These are phyloP conservation scores for Eucera pruinosa DNA, from an alignment of 2,888 invertebrate genomes.

Conservation along the genomic window DNA sequence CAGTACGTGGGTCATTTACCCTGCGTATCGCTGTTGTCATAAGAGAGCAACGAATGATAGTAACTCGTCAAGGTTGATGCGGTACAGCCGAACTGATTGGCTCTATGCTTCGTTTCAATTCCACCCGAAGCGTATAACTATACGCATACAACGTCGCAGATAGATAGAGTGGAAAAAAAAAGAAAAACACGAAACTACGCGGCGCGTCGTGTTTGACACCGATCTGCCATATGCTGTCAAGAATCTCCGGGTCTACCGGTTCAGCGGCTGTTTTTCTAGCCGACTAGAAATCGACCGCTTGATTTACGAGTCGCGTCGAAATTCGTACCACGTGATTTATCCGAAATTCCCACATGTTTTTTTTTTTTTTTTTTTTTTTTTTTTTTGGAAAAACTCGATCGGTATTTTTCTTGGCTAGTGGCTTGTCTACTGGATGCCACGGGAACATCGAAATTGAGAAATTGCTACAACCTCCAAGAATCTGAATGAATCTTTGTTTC, in stretches of 20 bases:
- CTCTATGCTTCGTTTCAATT: not conserved
- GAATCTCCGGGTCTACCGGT: constrained; percentile 6
- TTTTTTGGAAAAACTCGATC: too few species aligned
- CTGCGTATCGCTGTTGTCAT: too few species aligned
- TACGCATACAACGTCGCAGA: not conserved
- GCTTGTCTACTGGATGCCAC: not conserved
- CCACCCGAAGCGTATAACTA: not conserved
- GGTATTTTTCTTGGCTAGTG: constrained; percentile 11
- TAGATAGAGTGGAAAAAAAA: not conserved
- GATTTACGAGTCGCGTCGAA: constrained; percentile 17
- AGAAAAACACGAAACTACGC: too few species aligned
- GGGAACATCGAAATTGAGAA: not conserved
- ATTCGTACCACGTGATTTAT: constrained; percentile 23
- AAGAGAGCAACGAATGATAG: not conserved
- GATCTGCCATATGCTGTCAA: constrained; percentile 28
- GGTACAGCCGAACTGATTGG: constrained; percentile 3
- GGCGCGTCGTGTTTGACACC: not conserved
- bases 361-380: too few species aligned
- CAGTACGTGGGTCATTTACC: too few species aligned
- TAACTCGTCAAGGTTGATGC: not conserved
- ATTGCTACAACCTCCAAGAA: not conserved
- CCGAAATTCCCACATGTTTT: not conserved
- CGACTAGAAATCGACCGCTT: constrained; percentile 22
- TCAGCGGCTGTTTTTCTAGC: constrained; percentile 29
- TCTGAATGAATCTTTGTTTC: not conserved